Percentiles rank a stretch among this genome's conserved stretches.
Evolutionary conservation across 2,113 vertebrate genomes (phyloP).

Genomic region (Tychaedon coryphoeus): DNA sequence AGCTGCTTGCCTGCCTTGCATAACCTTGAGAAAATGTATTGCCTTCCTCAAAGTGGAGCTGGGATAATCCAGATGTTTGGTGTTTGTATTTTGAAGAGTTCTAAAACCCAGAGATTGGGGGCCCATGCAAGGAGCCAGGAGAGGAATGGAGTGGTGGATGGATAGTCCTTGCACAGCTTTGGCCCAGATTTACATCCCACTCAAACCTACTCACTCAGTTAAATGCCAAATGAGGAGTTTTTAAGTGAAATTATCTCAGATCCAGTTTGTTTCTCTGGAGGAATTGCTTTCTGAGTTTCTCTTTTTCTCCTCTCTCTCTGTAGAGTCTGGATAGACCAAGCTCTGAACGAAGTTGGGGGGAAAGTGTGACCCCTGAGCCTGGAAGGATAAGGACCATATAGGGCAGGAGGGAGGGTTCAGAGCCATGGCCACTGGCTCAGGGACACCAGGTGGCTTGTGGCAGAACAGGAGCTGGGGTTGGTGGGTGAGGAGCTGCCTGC

Average conservation of each 20-base stretch:
- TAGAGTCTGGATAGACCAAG: background rate
- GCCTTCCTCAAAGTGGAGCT: background rate
- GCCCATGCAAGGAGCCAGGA: background rate
- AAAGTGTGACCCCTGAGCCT: background rate
- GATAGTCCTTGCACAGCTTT: background rate
- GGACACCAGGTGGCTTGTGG: background rate
- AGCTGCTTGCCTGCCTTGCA: background rate
- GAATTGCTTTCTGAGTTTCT: fast-evolving
- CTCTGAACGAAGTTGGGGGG: background rate
- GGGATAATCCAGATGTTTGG: background rate
- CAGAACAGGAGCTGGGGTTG: background rate
- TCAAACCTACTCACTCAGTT: background rate
- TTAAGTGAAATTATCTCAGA: background rate
- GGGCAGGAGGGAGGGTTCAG: background rate
- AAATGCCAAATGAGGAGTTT: background rate
- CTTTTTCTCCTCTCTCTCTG: background rate
- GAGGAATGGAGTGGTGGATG: background rate
- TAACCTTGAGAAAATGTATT: background rate
- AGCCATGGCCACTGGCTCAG: background rate
- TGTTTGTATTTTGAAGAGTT: background rate
- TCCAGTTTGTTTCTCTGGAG: background rate
- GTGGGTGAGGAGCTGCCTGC: background rate
- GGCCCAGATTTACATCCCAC: background rate
- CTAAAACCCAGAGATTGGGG: background rate
- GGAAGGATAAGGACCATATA: background rate